A percentile compares a stretch with the other conserved stretches of the same genome.
These are phyloP conservation scores for Phlogophora meticulosa DNA, from an alignment of 2,888 invertebrate genomes.

Conservation along the genomic window DNA sequence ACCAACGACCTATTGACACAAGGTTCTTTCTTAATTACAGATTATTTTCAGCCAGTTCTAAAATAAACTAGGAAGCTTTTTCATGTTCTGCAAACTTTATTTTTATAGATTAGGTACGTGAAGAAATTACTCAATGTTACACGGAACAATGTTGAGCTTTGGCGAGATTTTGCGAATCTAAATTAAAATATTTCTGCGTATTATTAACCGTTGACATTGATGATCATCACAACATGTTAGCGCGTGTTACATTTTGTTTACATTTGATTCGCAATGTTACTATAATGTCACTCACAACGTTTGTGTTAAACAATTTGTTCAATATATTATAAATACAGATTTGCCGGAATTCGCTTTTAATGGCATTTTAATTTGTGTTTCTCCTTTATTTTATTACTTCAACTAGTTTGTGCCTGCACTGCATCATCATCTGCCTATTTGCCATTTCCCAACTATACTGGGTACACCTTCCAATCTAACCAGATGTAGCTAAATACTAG, in stretches of 20 bases:
- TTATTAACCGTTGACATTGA: conserved; percentile 49
- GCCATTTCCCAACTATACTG: no score
- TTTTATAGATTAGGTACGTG: conserved; percentile 54
- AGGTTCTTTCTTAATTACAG: conserved; percentile 54
- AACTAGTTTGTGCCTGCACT: background rate
- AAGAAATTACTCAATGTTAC: conserved; percentile 51
- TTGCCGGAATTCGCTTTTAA: background rate
- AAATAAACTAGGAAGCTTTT: conserved; percentile 41
- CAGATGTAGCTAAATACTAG: no score
- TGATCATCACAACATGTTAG: conserved; percentile 41
- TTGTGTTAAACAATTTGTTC: background rate
- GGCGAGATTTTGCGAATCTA: conserved; percentile 27
- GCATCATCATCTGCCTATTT: no score
- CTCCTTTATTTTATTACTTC: background rate
- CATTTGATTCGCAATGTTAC: conserved; percentile 31
- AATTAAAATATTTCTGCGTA: conserved; percentile 48
- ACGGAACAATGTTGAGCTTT: conserved; percentile 43
- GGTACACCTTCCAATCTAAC: no score
- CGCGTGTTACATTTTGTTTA: conserved; percentile 35
- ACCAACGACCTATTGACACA: conserved; percentile 68
- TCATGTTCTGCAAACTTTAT: conserved; percentile 48
- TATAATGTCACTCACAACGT: conserved; percentile 20
- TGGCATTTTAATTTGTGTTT: background rate
- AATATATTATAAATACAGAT: no score
- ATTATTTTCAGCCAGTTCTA: conserved; percentile 39